Evolutionary conservation across 2,113 vertebrate species (phyloP), one percentile per base, ranked within the genome.

Genomic region (Anas platyrhynchos): DNA sequence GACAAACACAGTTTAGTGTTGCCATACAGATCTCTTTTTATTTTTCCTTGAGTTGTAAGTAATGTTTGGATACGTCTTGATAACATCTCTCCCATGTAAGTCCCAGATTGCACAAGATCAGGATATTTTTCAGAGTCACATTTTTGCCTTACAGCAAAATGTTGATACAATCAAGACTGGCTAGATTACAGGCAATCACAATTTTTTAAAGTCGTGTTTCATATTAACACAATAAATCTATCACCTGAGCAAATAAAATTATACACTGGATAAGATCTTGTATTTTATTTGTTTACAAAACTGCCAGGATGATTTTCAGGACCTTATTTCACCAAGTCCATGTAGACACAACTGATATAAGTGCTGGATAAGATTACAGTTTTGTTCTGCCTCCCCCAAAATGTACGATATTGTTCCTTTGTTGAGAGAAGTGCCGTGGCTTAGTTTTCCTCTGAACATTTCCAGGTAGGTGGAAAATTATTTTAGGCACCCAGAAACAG

Each of bases 181-280:
- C 61, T 88, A 97, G 93, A 89, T 97, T 95, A 96, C 59, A 96
- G 74, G 63, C 90, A 94, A 95, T 96, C 80, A 97, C 95, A 88
- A 91, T 97, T 97, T 97, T 97, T 96, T 94, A 44, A 97, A 96
- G 96, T 96, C 93, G 1, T 85, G 91, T 72, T 95, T 96, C 9
- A 1, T 97, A 97, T 96, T 96, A 97, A 88, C 95, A 92, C 89
- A 96, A 97, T 98, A 98, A 98, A 97, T 98, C 97, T 97, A 97
- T 86, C 83, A 97, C 52, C 59, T 92, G 56, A 77, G n/a, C 43
- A 90, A 93, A 97, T 90, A 97, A 94, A 97, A 97, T 96, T 96
- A 79, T 87, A 95, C 56, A 27, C 29, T 4, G 3, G 97, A 97
- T 93, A 97, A 97, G 90, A 97, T 97, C 97, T 94, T 81, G 44